Evolutionary conservation across 2,797 vertebrate species (phyloP).

Genomic region (Anniella stebbinsi): DNA sequence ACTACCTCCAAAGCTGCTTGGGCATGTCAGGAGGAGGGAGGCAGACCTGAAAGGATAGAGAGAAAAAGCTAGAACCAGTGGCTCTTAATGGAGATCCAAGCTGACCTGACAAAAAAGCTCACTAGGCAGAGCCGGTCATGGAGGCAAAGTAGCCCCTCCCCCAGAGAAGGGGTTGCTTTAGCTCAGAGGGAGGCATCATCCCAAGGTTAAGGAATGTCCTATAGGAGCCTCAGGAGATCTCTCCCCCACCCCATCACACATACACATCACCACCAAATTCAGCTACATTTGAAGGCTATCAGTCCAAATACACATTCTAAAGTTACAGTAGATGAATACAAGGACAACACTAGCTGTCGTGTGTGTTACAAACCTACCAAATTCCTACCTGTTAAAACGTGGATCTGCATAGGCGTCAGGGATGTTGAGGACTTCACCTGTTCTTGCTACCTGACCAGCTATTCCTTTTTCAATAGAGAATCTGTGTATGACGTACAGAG

Average conservation of each 20-base stretch:
- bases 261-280: neutral
- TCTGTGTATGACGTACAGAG: conserved; percentile 75
- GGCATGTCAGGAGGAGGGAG: too few species aligned
- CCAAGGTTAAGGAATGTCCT: neutral
- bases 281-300: neutral
- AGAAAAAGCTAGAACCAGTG: neutral
- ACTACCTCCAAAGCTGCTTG: too few species aligned
- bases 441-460: conserved; percentile 96
- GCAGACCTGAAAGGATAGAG: neutral
- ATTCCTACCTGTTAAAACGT: conserved; percentile 94
- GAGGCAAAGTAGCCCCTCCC: too few species aligned
- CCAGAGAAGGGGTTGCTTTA: neutral
- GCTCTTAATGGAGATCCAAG: neutral
- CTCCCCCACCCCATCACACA: too few species aligned
- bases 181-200: neutral
- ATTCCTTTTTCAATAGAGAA: conserved; percentile 99
- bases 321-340: neutral
- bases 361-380: neutral
- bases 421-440: conserved; percentile 98
- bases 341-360: neutral
- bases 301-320: neutral
- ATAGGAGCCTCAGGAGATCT: neutral
- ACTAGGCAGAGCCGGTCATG: neutral
- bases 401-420: conserved; percentile 99
- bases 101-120: neutral